Evolutionary conservation across 2,113 vertebrate genomes (phyloP).

Genomic region (Pao palembangensis): DNA sequence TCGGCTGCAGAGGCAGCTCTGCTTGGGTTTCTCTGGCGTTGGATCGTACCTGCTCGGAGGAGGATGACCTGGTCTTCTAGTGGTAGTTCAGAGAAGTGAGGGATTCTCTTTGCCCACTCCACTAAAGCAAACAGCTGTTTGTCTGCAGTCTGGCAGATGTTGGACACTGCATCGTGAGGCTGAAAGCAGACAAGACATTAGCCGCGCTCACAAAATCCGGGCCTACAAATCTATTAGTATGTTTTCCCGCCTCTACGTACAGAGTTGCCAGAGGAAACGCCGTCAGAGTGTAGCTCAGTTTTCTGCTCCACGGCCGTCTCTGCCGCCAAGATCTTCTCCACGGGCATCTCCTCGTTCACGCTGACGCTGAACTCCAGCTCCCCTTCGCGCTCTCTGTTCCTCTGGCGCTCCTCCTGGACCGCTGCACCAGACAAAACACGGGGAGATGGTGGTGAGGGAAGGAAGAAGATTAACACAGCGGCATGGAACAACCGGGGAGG

Average conservation of each 20-base stretch:
- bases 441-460: conserved; percentile 2
- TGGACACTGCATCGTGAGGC: conserved; percentile 95
- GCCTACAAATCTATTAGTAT: background rate
- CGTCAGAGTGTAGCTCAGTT: conserved; percentile 84
- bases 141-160: conserved; percentile 98
- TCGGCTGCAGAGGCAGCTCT: no score
- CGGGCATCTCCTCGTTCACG: conserved; percentile 89
- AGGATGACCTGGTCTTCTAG: conserved; percentile 98
- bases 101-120: conserved; percentile 98
- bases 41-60: conserved; percentile 84
- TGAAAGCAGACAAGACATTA: conserved; percentile 53
- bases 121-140: conserved; percentile 98
- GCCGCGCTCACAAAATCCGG: no score
- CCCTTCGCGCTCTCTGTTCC: conserved; percentile 84
- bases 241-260: conserved; percentile 69
- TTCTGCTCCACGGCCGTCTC: conserved; percentile 89
- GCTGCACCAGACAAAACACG: conserved; percentile 65
- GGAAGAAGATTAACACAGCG: background rate
- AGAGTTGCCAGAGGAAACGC: conserved; percentile 77
- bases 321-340: conserved; percentile 91
- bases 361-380: conserved; percentile 77
- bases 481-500: no score
- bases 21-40: no score
- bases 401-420: conserved; percentile 89
- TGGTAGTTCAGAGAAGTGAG: conserved; percentile 94